These are phyloP conservation scores for Nipponacmea schrenckii DNA, from an alignment of 2,888 invertebrate genomes.

Conservation along the genomic window DNA sequence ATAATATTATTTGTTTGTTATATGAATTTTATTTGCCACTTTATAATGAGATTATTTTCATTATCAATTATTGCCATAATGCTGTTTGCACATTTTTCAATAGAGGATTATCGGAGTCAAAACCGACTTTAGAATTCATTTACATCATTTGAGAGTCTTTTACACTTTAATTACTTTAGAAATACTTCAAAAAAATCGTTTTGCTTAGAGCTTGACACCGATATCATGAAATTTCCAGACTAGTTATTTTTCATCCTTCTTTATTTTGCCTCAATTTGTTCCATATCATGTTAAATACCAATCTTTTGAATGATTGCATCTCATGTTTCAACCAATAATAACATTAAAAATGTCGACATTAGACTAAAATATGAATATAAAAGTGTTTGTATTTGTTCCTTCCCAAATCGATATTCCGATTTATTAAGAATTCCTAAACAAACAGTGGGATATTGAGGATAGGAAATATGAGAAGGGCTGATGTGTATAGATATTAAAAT, in stretches of 20 bases:
- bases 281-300: constrained; percentile 6
- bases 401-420: neutral
- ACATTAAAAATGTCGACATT: neutral
- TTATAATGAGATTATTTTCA: constrained; percentile 2
- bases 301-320: neutral
- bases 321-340: neutral
- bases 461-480: neutral
- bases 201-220: too few relatives aligned
- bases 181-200: too few relatives aligned
- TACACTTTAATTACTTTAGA: too few relatives aligned
- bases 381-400: neutral
- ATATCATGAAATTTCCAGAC: too few relatives aligned
- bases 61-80: constrained; percentile 2
- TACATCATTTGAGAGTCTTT: too few relatives aligned
- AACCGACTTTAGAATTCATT: too few relatives aligned
- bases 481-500: neutral
- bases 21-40: neutral
- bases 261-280: constrained; percentile 2
- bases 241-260: neutral
- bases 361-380: neutral
- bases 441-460: neutral
- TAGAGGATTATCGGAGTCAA: neutral
- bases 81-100: neutral
- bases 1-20: constrained; percentile 7
- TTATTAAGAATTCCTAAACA: neutral